Percentiles rank a stretch among this genome's conserved stretches.
phyloP scores from a whole-genome alignment of 2,797 vertebrate genomes.

The Rhabdomys pumilio region DNA sequence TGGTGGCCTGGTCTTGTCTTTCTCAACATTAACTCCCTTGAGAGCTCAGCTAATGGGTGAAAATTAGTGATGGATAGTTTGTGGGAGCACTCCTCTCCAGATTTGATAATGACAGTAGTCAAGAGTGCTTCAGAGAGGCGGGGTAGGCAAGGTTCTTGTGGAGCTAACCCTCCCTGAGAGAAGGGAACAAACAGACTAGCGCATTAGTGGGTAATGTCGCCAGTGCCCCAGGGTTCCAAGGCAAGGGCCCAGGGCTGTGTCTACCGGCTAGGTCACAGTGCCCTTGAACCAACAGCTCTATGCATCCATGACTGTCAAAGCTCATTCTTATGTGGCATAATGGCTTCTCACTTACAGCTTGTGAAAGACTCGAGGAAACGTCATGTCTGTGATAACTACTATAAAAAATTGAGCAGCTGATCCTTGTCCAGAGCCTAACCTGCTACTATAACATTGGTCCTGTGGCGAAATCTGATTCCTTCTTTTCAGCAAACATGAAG shows the following conservation, averaged over 20 bases:
- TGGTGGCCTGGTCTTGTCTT: not conserved
- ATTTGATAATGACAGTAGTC: not conserved
- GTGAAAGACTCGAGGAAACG: not conserved
- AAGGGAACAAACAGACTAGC: not conserved
- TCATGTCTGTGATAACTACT: not conserved
- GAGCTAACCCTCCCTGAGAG: not conserved
- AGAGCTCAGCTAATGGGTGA: not conserved
- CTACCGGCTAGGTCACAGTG: not conserved
- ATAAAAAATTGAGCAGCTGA: conserved; percentile 41
- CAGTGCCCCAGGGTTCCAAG: not conserved
- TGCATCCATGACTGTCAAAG: not conserved
- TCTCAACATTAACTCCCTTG: not conserved
- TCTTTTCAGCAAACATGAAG: conserved; percentile 8
- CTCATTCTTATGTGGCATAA: not conserved
- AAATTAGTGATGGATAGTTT: not conserved
- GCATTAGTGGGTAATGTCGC: too few relatives aligned
- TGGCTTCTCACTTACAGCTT: not conserved
- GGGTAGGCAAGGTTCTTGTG: not conserved
- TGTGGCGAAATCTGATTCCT: conserved; percentile 36
- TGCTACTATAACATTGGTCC: conserved; percentile 6
- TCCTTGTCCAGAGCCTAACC: conserved; percentile 4
- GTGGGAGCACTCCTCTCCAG: not conserved
- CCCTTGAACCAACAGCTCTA: not conserved
- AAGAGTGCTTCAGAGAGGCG: not conserved
- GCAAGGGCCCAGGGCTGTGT: rapidly evolving